A percentile compares a stretch with the other conserved stretches of the same genome.
Conservation (phyloP, 2,888 invertebrate genomes). For the Rosalia funebris region DNA sequence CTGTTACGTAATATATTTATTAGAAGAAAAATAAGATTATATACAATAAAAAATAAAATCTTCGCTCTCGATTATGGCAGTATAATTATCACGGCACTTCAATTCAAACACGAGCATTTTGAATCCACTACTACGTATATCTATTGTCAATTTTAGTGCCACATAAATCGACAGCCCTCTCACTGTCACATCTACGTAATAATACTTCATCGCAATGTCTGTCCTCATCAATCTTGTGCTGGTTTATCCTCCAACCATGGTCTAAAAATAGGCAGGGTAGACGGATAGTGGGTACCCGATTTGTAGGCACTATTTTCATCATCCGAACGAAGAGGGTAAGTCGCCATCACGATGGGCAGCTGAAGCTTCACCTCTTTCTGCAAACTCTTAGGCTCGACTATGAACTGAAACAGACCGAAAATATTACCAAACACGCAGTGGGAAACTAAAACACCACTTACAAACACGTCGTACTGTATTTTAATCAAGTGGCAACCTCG, state of each 20-base stretch:
- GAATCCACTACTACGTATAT: background rate
- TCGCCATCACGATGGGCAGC: slow-evolving; percentile 90
- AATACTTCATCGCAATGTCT: background rate
- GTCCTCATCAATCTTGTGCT: slow-evolving; percentile 31
- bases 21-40: slow-evolving; percentile 14
- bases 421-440: background rate
- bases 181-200: background rate
- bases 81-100: slow-evolving; percentile 18
- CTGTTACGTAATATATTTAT: no score
- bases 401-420: slow-evolving; percentile 75
- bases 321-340: slow-evolving; percentile 83
- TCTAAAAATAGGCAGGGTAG: slow-evolving; percentile 89
- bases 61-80: slow-evolving; percentile 16
- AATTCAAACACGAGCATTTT: slow-evolving; percentile 1
- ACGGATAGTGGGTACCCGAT: slow-evolving; percentile 91
- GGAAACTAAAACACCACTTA: slow-evolving; percentile 72
- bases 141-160: background rate
- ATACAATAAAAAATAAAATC: slow-evolving; percentile 18
- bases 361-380: slow-evolving; percentile 93
- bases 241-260: slow-evolving; percentile 86
- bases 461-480: slow-evolving; percentile 92
- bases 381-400: slow-evolving; percentile 89
- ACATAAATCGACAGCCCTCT: background rate
- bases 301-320: slow-evolving; percentile 75
- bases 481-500: slow-evolving; percentile 93